Conservation (phyloP, 2,113 vertebrate genomes). For the Tyto alba region DNA sequence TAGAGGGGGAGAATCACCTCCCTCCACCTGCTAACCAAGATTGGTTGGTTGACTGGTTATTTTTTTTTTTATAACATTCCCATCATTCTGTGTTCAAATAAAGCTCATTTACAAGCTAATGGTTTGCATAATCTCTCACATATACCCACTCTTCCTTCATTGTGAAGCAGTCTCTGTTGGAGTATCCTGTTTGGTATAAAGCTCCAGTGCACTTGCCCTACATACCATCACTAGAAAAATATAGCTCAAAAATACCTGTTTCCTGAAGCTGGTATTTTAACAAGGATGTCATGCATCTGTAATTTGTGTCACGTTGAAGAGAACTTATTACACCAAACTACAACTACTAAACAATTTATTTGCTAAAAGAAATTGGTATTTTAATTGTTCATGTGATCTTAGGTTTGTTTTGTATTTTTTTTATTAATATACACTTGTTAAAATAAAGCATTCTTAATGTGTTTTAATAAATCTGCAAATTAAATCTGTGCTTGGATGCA, state of each 20-base stretch:
- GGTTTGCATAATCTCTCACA: not conserved
- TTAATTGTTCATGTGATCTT: conserved; percentile 24
- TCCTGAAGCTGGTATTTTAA: conserved; percentile 51
- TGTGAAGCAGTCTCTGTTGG: conserved; percentile 8
- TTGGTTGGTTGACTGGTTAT: too few relatives aligned
- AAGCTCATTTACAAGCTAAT: not conserved
- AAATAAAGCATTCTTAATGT: not conserved
- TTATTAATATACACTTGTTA: conserved; percentile 46
- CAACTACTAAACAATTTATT: not conserved
- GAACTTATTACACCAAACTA: not conserved
- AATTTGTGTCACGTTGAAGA: conserved; percentile 44
- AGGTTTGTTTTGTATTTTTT: conserved; percentile 40
- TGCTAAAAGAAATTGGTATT: conserved; percentile 37
- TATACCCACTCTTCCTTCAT: not conserved
- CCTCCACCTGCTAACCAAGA: too few relatives aligned
- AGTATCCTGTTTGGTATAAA: conserved; percentile 29
- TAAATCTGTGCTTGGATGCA: not conserved
- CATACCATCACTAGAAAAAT: conserved; percentile 63
- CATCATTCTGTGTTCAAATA: not conserved
- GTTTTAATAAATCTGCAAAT: conserved; percentile 10
- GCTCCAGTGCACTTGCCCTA: conserved; percentile 23
- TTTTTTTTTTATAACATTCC: not conserved
- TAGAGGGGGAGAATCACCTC: too few relatives aligned
- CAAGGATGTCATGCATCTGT: conserved; percentile 23
- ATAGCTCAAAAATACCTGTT: conserved; percentile 31